phyloP scores from a whole-genome alignment of 2,888 invertebrate genomes.

The Peribatodes rhomboidaria region DNA sequence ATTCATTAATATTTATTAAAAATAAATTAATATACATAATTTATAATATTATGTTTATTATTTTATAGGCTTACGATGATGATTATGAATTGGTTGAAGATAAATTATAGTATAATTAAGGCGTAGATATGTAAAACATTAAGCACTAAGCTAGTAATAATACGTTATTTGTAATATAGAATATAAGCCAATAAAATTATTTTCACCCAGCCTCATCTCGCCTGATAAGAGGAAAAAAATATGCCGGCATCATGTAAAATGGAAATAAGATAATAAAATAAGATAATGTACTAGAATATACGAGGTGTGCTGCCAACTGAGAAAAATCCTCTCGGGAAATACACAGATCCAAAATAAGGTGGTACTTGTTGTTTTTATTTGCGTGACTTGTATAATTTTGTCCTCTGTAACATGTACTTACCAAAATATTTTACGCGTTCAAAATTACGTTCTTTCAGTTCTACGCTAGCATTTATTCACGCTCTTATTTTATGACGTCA shows the following conservation, averaged over 20 bases:
- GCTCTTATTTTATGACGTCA: constrained; percentile 47
- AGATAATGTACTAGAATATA: constrained; percentile 1
- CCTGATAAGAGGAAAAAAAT: neutral
- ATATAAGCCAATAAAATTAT: neutral
- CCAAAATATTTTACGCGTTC: constrained; percentile 29
- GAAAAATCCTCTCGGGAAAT: constrained; percentile 17
- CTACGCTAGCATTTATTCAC: constrained; percentile 43
- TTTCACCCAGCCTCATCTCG: neutral
- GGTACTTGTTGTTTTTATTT: constrained; percentile 14
- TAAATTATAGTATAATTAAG: too few species aligned
- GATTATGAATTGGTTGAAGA: too few species aligned
- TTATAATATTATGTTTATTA: too few species aligned
- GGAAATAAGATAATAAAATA: constrained; percentile 13
- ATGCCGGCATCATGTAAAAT: neutral
- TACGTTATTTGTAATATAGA: too few species aligned
- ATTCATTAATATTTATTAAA: too few species aligned
- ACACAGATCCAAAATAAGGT: constrained; percentile 44
- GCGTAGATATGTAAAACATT: too few species aligned
- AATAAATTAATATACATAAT: too few species aligned
- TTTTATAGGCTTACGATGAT: too few species aligned
- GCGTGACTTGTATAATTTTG: constrained; percentile 4
- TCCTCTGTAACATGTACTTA: neutral
- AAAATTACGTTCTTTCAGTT: constrained; percentile 50
- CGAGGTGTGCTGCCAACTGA: constrained; percentile 6
- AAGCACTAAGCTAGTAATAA: too few species aligned